Evolutionary conservation across 2,888 invertebrate genomes (phyloP), one percentile per base, ranked within the genome.

Genomic region (Netelia melanura): DNA sequence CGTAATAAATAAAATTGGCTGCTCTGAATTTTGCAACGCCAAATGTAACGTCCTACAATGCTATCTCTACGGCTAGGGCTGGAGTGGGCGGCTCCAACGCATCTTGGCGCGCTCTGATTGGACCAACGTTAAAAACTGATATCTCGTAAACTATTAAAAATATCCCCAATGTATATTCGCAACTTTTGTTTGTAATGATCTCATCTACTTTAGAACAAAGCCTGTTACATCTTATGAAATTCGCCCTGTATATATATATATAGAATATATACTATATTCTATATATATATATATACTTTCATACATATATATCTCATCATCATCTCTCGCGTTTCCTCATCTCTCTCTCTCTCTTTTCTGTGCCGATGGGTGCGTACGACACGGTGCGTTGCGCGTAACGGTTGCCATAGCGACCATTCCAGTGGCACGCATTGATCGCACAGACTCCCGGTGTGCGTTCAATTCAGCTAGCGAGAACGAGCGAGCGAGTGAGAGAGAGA

Each of bases 361-460:
- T 72, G 54, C 80, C 76, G 86, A 86, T 74, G 76, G 86, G 85
- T 86, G 86, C 88, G 72, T 72, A 87, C 88, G 87, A 85, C 80
- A 72, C 86, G 87, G 88, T 89, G 88, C 89, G 89, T 89, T 87
- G 90, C 91, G 91, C 91, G 91, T 91, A 89, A 90, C 83, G 79
- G 93, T 93, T 91, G 89, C 92, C 93, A 93, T 93, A 91, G 90
- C 92, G 89, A 93, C 93, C 90, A 86, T 90, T 89, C 89, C 92
- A 91, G 91, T 91, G 92, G 85, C 89, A 93, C 93, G 93, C 93
- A 93, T 93, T 91, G 93, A 93, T 93, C 93, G 93, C 93, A 80
- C 79, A 93, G 93, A 92, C 93, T 93, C 93, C 92, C 91, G 90
- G 91, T 93, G 92, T 90, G 90, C 90, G 91, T 89, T 89, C 90